Base-by-base conservation (phyloP, 37 sponge, comb jelly and placozoan genomes). In the Geodia barretti region DNA sequence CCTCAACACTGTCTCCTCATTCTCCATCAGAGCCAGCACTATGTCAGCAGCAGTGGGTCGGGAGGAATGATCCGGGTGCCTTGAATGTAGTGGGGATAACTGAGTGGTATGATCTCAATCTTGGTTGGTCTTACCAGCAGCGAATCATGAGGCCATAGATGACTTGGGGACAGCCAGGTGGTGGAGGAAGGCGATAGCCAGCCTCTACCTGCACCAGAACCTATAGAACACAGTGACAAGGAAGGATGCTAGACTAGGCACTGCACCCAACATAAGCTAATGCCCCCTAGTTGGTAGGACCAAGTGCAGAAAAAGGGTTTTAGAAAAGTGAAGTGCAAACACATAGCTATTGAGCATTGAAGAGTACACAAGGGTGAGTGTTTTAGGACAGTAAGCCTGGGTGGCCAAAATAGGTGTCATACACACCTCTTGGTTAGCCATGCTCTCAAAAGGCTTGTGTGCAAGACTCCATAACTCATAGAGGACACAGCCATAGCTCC, bases 401-500 rank as follows among this genome's bases (percentile, higher is more conserved):
- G n/a, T n/a, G n/a, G n/a, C n/a, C n/a, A n/a, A n/a, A n/a, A n/a
- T n/a, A n/a, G n/a, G n/a, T n/a, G n/a, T n/a, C n/a, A n/a, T n/a
- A n/a, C n/a, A n/a, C 14, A 80, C 81, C 81, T 80, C 62, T 59
- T 29, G 59, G 68, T 69, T 80, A 21, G 70, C 70, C 39, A 25
- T 43, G 4, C 42, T 42, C 69, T 42, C 68, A 34, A 80, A 80
- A 9, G 81, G 81, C 62, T 47, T 80, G n/a, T 69, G 41, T 80
- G 71, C 81, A 11, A 80, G 71, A 24, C 81, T 80, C 81, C 81
- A 80, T 41, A 80, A 70, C 81, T 80, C 81, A 70, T 80, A 80
- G 62, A 80, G 72, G 39, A 80, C 59, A 80, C 81, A 80, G 23
- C 81, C 81, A 70, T 80, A 80, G 72, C 81, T 80, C 81, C 81